phyloP scores from a whole-genome alignment of 2,797 vertebrate species.

The Hephaestus fuliginosus region DNA sequence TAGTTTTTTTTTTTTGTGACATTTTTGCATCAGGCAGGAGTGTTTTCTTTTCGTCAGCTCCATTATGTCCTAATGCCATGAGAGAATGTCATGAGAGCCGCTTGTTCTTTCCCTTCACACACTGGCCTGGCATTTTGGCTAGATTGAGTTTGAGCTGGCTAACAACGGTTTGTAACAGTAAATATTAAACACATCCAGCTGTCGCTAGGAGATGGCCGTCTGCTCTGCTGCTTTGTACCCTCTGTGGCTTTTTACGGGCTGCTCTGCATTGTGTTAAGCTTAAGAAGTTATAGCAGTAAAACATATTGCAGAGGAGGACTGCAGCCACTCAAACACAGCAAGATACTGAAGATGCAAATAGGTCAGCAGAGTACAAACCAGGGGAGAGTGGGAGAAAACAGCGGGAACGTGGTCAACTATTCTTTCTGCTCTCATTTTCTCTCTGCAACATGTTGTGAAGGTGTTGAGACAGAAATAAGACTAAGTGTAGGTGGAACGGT shows the following conservation, averaged over 20 bases:
- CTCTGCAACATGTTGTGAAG: constrained; percentile 5
- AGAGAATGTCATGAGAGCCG: constrained; percentile 36
- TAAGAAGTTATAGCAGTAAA: constrained; percentile 45
- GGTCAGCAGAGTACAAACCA: constrained; percentile 50
- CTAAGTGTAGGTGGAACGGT: constrained; percentile 28
- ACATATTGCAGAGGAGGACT: constrained; percentile 44
- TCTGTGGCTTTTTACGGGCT: constrained; percentile 57
- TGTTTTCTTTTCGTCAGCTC: background rate
- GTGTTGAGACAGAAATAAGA: constrained; percentile 26
- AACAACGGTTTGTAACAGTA: constrained; percentile 60
- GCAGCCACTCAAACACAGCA: constrained; percentile 45
- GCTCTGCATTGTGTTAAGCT: constrained; percentile 59
- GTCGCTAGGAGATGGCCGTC: constrained; percentile 56
- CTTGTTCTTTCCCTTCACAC: constrained; percentile 49
- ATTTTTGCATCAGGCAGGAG: constrained; percentile 8
- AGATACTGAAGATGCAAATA: constrained; percentile 54
- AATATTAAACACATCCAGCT: constrained; percentile 77
- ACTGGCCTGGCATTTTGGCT: constrained; percentile 51
- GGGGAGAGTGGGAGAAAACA: constrained; percentile 25
- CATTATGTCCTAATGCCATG: background rate
- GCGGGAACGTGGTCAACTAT: constrained; percentile 35
- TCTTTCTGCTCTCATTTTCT: constrained; percentile 28
- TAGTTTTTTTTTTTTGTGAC: background rate
- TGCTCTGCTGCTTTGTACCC: constrained; percentile 39
- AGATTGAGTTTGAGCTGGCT: constrained; percentile 42